Evolutionary conservation across 2,113 vertebrate species (phyloP), one percentile per base, ranked within the genome.

Genomic region (Gymnarchus niloticus): DNA sequence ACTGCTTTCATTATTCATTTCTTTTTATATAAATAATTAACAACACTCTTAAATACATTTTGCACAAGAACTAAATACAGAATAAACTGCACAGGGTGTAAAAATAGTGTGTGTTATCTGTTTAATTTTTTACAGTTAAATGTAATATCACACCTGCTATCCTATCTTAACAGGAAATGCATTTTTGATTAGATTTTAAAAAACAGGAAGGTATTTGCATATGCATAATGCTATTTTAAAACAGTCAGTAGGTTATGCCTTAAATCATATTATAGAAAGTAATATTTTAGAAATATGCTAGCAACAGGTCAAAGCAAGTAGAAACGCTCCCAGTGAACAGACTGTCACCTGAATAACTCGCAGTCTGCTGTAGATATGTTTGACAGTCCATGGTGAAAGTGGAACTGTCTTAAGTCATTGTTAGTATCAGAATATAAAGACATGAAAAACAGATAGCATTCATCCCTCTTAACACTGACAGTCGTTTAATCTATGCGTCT

Each of bases 61-160:
- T 78, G 76, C 76, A 78, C 21, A 78, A 77, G 37, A 78, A 78
- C 37, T 73, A 73, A 73, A 73, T 73, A 73, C 65, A 73, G 65
- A 73, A 73, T 73, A 17, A 33, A 73, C 33, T 7, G 65, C 41
- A 73, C 41, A 73, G 33, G 17, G 37, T 73, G 14, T 73, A 73
- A 73, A 73, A 73, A 73, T 73, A 73, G 41, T 37, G n/a, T 73
- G 65, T 17, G 33, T 37, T n/a, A 9, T 10, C 4, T 4, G 25
- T 69, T 69, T 6, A 41, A 37, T 73, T 41, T 73, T 28, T 37
- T 73, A 37, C 33, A 0, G 33, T 33, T 73, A 37, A 69, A 41
- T 2, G 14, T 41, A 73, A 5, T 37, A 17, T 73, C 17, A 17
- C 33, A 41, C 33, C 5, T 37, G 28, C 28, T 73, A 41, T 73